A percentile compares a stretch with the other conserved stretches of the same genome.
Evolutionary conservation across 2,888 invertebrate genomes (phyloP).

Genomic region (Bimastos eiseni): DNA sequence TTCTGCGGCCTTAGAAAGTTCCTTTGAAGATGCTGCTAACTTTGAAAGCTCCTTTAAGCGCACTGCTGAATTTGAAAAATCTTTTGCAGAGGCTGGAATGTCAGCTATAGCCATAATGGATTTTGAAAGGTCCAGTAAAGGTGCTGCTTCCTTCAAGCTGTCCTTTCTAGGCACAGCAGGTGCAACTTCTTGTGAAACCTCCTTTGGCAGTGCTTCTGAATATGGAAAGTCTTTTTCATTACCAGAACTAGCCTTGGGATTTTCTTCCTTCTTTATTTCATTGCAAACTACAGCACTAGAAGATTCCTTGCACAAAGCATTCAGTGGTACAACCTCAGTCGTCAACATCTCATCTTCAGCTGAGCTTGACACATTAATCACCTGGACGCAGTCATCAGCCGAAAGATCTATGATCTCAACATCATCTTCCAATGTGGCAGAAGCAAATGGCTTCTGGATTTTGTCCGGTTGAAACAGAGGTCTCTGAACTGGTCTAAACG

Average conservation of each 20-base stretch:
- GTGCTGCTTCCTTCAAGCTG: background rate
- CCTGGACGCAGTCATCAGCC: background rate
- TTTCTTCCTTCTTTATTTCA: conserved; percentile 1
- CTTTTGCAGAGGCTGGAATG: background rate
- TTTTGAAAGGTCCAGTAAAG: too few species aligned
- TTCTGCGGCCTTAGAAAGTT: background rate
- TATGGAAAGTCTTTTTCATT: background rate
- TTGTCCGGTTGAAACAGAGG: background rate
- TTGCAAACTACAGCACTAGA: background rate
- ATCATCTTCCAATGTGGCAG: background rate
- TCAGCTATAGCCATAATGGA: too few species aligned
- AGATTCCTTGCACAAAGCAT: background rate
- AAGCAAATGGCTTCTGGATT: background rate
- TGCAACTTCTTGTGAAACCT: background rate
- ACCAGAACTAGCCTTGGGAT: background rate
- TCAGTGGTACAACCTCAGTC: background rate
- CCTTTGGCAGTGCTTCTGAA: conserved; percentile 4
- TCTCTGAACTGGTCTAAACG: background rate
- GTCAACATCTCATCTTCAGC: background rate
- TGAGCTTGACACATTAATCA: background rate
- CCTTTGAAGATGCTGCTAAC: background rate
- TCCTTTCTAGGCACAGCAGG: background rate
- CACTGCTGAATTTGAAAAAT: background rate
- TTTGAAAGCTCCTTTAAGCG: too few species aligned
- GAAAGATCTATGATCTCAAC: background rate